Base-by-base conservation (phyloP, 1,140 invertebrate species). In the Pseudobourletiella spinata region DNA sequence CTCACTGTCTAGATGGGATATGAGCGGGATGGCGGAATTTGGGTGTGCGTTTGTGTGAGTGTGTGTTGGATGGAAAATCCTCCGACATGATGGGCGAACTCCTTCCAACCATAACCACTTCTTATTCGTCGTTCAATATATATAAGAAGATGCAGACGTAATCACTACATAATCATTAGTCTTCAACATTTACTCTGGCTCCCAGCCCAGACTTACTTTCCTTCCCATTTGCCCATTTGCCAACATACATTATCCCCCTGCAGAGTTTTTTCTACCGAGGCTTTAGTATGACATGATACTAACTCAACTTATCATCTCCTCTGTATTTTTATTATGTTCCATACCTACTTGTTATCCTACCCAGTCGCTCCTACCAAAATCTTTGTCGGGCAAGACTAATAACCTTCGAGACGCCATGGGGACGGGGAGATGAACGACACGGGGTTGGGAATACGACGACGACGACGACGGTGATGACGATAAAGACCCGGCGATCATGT, bases 101-200 rank as follows among this genome's bases (percentile, higher is more conserved):
- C n/a, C n/a, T n/a, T n/a, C n/a, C n/a, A n/a, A n/a, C n/a, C n/a
- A n/a, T n/a, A n/a, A n/a, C n/a, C n/a, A n/a, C n/a, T n/a, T n/a
- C n/a, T n/a, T n/a, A n/a, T n/a, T n/a, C n/a, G n/a, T n/a, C n/a
- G n/a, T n/a, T n/a, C n/a, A n/a, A 39, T 8, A 11, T 11, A 39
- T 39, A 8, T 39, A 39, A n/a, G 8, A 8, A 39, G n/a, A 39
- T 39, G 44, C 8, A 11, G 6, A 48, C 11, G 44, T 48, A 48
- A 48, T 48, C 44, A 48, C 44, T 48, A 48, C 44, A 48, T 48
- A 48, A 51, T 51, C 48, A 51, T 51, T 51, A 51, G 48, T 51
- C 48, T 51, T 22, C 4, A 51, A 51, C 20, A 51, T 51, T 51
- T 51, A 51, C 24, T 51, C 48, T 51, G 48, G 48, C 48, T n/a